phyloP scores from a whole-genome alignment of 2,888 invertebrate species.

The Pimpla rufipes region DNA sequence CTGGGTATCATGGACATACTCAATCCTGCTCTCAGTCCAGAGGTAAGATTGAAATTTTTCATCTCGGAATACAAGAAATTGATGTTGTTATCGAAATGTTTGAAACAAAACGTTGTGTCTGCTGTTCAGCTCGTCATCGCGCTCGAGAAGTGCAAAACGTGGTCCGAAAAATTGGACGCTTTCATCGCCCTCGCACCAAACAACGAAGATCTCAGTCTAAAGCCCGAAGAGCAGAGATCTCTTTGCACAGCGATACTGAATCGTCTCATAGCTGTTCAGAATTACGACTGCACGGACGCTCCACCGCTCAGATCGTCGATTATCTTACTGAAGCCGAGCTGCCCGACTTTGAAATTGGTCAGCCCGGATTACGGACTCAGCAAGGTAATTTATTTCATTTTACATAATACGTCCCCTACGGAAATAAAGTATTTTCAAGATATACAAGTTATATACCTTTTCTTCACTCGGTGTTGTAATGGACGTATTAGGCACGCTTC shows the following conservation, averaged over 20 bases:
- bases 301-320: slow-evolving; percentile 87
- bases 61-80: not conserved
- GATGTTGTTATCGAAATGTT: not conserved
- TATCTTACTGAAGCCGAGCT: slow-evolving; percentile 89
- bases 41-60: slow-evolving; percentile 76
- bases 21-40: slow-evolving; percentile 84
- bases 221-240: slow-evolving; percentile 84
- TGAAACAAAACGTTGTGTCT: not conserved
- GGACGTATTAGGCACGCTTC: too few species aligned
- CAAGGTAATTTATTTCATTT: slow-evolving; percentile 75
- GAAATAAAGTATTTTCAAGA: too few species aligned
- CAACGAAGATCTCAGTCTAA: slow-evolving; percentile 81
- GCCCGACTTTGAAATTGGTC: slow-evolving; percentile 86
- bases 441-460: too few species aligned
- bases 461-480: too few species aligned
- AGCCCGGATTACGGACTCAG: slow-evolving; percentile 89
- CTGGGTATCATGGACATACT: slow-evolving; percentile 87
- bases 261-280: slow-evolving; percentile 87
- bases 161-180: slow-evolving; percentile 87
- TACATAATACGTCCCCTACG: too few species aligned
- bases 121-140: slow-evolving; percentile 79
- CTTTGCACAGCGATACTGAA: slow-evolving; percentile 86
- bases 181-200: slow-evolving; percentile 85
- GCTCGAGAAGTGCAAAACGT: slow-evolving; percentile 86
- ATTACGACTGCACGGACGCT: slow-evolving; percentile 85